phyloP scores from a whole-genome alignment of 2,113 vertebrate species.

The Sclerurus mexicanus region DNA sequence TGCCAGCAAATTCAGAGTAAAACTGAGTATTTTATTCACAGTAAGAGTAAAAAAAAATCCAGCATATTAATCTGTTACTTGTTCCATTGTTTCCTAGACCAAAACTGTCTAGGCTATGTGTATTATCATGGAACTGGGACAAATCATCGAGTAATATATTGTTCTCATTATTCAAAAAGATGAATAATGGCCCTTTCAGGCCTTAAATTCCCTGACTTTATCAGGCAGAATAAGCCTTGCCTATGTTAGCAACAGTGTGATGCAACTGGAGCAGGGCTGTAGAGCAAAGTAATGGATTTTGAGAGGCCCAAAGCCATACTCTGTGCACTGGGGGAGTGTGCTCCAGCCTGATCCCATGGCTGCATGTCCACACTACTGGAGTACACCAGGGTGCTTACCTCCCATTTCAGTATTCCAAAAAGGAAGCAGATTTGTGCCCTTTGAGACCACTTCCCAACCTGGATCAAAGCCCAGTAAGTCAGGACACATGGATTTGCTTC shows the following conservation, averaged over 20 bases:
- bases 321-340: fast-evolving
- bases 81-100: neutral
- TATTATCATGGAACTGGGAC: neutral
- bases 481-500: neutral
- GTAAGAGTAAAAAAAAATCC: neutral
- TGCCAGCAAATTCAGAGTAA: neutral
- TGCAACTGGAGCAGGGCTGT: neutral
- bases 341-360: neutral
- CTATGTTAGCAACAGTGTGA: neutral
- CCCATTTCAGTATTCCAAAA: neutral
- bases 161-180: neutral
- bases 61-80: neutral
- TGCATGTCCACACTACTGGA: neutral
- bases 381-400: neutral
- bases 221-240: neutral
- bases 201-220: neutral
- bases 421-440: neutral
- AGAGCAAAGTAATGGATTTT: neutral
- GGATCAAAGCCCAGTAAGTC: neutral
- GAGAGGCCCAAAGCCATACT: neutral
- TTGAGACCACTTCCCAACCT: neutral
- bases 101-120: neutral
- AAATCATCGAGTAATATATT: neutral
- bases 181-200: neutral
- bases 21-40: neutral